A percentile compares a stretch with the other conserved stretches of the same genome.
These are phyloP conservation scores for Homalodisca vitripennis DNA, from an alignment of 1,140 invertebrate genomes.

Conservation along the genomic window DNA sequence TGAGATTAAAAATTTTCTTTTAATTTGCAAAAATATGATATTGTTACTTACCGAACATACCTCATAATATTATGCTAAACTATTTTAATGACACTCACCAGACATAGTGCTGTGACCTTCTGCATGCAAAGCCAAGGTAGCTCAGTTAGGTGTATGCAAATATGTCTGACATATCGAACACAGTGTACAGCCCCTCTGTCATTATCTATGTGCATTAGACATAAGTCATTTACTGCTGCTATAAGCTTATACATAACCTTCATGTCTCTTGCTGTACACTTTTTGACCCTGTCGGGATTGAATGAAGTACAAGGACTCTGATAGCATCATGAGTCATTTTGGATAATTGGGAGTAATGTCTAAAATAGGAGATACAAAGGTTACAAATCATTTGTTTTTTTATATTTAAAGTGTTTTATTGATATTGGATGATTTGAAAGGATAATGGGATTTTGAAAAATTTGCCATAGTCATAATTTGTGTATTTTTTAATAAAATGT, in stretches of 20 bases:
- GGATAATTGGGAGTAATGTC: conserved; percentile 11
- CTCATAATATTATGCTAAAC: no score
- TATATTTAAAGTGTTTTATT: no score
- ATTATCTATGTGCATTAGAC: background rate
- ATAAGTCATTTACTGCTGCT: background rate
- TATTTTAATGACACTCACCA: no score
- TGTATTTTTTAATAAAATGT: no score
- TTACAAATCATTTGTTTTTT: no score
- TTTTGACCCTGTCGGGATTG: conserved; percentile 7
- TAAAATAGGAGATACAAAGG: no score
- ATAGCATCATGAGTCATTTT: conserved; percentile 17
- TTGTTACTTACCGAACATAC: no score
- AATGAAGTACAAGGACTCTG: conserved; percentile 14
- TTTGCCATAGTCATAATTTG: no score
- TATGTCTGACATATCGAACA: conserved; percentile 23
- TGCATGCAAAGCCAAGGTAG: conserved; percentile 17
- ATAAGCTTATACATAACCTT: conserved; percentile 4
- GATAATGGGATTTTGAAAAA: no score
- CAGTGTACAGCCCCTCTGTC: conserved; percentile 23
- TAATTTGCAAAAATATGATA: no score
- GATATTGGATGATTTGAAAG: no score
- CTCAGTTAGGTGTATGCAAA: conserved; percentile 21
- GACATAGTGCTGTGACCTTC: conserved; percentile 8
- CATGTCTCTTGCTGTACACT: background rate
- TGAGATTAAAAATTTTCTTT: no score